Evolutionary conservation across 1,140 invertebrate species (phyloP).

Genomic region (Dendroctonus valens): DNA sequence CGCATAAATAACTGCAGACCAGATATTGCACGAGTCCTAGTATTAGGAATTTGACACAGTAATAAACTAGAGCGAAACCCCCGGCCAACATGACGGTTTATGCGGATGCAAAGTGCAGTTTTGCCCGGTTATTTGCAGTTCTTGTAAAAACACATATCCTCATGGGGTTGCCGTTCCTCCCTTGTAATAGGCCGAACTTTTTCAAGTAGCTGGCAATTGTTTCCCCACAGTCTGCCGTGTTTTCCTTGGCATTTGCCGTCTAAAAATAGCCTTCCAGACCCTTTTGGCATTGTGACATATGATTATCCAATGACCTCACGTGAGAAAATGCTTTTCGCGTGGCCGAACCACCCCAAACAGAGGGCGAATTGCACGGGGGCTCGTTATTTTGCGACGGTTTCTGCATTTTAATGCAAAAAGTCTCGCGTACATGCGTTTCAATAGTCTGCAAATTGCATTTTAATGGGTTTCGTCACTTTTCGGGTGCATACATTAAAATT

Average conservation of each 20-base stretch:
- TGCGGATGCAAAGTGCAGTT: conserved; percentile 1
- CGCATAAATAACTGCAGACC: conserved; percentile 28
- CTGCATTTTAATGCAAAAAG: conserved; percentile 6
- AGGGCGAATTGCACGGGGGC: neutral
- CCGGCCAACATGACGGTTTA: neutral
- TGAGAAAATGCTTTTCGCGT: conserved; percentile 24
- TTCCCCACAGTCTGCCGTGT: neutral
- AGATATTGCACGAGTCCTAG: conserved; percentile 16
- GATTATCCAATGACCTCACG: conserved; percentile 20
- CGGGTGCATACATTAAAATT: no score
- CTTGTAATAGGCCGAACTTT: no score
- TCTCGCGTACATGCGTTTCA: neutral
- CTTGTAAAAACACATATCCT: no score
- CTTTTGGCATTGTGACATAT: conserved; percentile 17
- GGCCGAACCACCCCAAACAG: neutral
- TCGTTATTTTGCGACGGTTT: conserved; percentile 12
- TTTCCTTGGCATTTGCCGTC: neutral
- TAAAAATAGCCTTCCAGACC: conserved; percentile 9
- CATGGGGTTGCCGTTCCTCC: no score
- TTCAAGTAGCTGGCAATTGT: neutral
- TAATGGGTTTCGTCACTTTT: no score
- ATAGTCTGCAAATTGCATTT: conserved; percentile 6
- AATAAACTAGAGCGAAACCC: conserved; percentile 11
- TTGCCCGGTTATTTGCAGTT: no score
- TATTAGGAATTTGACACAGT: conserved; percentile 29